These are phyloP conservation scores for Toxostoma redivivum DNA, from an alignment of 2,113 vertebrate species.

Conservation along the genomic window DNA sequence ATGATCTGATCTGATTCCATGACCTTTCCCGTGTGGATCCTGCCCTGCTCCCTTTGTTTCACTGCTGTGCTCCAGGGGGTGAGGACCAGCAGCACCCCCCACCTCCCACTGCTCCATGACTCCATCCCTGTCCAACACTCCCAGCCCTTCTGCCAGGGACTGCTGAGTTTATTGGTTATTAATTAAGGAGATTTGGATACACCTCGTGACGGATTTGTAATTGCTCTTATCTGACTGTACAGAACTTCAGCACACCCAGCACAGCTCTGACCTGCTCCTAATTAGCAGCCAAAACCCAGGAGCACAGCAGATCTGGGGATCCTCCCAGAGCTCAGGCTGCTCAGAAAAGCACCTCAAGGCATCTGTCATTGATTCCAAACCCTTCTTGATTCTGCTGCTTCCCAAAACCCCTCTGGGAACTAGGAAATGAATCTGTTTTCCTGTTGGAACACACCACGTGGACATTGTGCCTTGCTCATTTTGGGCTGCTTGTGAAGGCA, in stretches of 20 bases:
- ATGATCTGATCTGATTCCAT: too few species aligned
- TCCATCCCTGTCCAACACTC: background rate
- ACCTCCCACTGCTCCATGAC: background rate
- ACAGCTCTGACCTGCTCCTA: background rate
- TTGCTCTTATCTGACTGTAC: constrained; percentile 3
- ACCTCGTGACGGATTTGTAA: constrained; percentile 11
- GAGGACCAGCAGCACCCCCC: background rate
- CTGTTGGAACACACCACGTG: background rate
- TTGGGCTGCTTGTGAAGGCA: background rate
- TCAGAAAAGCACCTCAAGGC: background rate
- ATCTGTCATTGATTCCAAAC: background rate
- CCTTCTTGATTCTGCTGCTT: background rate
- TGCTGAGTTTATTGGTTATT: background rate
- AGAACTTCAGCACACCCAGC: background rate
- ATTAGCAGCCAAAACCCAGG: background rate
- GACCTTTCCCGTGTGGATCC: background rate
- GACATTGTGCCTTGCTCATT: background rate
- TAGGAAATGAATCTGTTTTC: constrained; percentile 9
- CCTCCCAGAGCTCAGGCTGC: background rate
- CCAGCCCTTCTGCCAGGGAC: background rate
- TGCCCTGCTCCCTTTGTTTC: background rate
- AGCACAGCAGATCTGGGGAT: background rate
- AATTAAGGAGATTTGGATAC: background rate
- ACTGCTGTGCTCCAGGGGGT: background rate
- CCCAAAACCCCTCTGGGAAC: background rate